phyloP scores from a whole-genome alignment of 2,113 vertebrate species.

The Megatriorchis doriae region DNA sequence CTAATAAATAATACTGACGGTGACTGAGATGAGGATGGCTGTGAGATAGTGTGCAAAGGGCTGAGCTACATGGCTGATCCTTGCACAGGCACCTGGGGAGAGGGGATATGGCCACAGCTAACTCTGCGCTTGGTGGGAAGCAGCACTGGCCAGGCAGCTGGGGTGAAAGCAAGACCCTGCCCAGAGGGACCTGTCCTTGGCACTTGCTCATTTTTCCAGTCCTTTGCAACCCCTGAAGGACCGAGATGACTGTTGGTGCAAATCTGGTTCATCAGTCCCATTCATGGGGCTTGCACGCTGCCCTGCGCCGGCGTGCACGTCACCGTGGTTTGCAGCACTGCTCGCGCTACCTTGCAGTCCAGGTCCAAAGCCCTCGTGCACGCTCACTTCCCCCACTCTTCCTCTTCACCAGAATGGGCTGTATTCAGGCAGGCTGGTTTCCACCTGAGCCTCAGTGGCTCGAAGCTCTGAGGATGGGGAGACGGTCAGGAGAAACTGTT shows the following conservation, averaged over 20 bases:
- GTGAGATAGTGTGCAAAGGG: neutral
- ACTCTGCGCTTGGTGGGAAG: neutral
- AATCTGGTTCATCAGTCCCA: neutral
- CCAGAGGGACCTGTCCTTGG: neutral
- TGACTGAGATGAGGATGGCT: neutral
- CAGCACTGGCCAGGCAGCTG: neutral
- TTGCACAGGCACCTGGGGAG: neutral
- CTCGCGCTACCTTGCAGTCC: neutral
- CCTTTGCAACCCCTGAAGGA: neutral
- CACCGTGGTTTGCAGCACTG: neutral
- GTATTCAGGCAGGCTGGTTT: neutral
- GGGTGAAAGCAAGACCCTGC: neutral
- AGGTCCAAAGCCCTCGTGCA: neutral
- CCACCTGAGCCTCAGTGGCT: neutral
- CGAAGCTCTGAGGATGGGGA: neutral
- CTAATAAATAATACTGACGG: neutral
- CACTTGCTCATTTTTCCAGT: neutral
- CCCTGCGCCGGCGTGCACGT: neutral
- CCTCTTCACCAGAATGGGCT: neutral
- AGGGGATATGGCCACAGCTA: neutral
- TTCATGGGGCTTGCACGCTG: fast-evolving
- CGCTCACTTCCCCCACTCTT: neutral
- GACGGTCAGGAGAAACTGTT: neutral
- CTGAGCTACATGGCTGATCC: neutral
- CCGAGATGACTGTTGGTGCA: neutral